Base-by-base conservation (phyloP, 2,888 invertebrate genomes). In the Brenthis hecate region DNA sequence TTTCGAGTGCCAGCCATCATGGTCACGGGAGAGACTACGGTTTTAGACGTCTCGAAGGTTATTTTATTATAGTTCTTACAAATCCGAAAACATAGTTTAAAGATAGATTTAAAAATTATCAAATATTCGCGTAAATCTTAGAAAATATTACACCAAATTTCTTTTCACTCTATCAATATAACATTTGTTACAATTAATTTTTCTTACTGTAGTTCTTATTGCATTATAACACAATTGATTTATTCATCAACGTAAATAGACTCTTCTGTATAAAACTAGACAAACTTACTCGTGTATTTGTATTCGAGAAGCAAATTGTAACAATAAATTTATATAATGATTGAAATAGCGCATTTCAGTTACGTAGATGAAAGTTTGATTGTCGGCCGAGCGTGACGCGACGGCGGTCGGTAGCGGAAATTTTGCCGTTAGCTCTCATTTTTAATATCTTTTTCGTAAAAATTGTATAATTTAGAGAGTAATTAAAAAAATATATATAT, bases 311-410 rank as follows among this genome's bases (percentile, higher is more conserved):
- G 14, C 13, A 43, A 58, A 57, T 48, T 13, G 19, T 47, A 47
- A 64, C 53, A 56, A 56, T 60, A n/a, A 32, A 6, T 69, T 71
- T 56, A 72, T 66, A 47, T 68, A 69, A 71, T 62, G 66, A 58
- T 58, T 58, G 19, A 11, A 55, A 56, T 48, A 50, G 48, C 36
- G 36, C 36, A 28, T 60, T 50, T 28, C n/a, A 67, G 50, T 72
- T 68, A 73, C 71, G 68, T 68, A 71, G 73, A 73, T 66, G 68
- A 72, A 71, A 74, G 69, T 69, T 65, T 43, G 58, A 68, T 32
- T 66, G 60, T 57, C 63, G 63, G 50, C 63, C 56, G 56, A 69
- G 56, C 72, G 72, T 66, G 62, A 69, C 66, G 58, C 56, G 43
- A 48, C 51, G 13, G 28, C 50, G 53, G 32, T 8, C 36, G 36